Conservation (phyloP, 2,113 vertebrate species). For the Sclerurus mexicanus region DNA sequence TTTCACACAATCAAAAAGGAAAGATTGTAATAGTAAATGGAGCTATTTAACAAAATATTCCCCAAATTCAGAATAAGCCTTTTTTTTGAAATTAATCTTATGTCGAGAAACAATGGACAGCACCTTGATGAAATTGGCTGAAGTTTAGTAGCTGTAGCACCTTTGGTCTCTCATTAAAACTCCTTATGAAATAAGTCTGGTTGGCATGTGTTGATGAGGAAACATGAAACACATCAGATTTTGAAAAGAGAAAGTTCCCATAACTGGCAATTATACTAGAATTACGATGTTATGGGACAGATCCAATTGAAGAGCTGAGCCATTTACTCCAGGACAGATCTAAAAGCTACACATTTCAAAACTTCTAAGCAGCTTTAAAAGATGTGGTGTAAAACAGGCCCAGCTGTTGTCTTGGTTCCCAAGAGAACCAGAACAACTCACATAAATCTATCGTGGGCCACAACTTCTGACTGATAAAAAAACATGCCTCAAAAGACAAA, state of each 20-base stretch:
- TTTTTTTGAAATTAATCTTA: background rate
- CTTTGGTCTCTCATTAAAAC: background rate
- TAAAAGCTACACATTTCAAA: background rate
- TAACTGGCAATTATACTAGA: background rate
- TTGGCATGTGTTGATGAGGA: background rate
- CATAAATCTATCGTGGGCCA: background rate
- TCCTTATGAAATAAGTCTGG: background rate
- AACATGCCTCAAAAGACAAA: no score
- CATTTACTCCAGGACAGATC: background rate
- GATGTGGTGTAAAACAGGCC: background rate
- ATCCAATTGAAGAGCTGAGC: background rate
- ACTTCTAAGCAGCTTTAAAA: background rate
- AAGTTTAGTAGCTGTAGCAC: background rate
- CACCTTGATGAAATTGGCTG: background rate
- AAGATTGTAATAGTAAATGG: background rate
- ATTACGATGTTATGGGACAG: background rate
- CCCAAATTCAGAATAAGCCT: background rate
- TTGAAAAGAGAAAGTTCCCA: background rate
- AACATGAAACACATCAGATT: background rate
- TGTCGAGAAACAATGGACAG: background rate
- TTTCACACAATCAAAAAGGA: background rate
- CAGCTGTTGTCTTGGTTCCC: background rate
- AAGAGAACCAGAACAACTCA: background rate
- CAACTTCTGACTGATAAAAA: background rate
- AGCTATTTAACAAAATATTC: background rate